Evolutionary conservation across 1,140 invertebrate genomes (phyloP).

Genomic region (Magallana angulata): DNA sequence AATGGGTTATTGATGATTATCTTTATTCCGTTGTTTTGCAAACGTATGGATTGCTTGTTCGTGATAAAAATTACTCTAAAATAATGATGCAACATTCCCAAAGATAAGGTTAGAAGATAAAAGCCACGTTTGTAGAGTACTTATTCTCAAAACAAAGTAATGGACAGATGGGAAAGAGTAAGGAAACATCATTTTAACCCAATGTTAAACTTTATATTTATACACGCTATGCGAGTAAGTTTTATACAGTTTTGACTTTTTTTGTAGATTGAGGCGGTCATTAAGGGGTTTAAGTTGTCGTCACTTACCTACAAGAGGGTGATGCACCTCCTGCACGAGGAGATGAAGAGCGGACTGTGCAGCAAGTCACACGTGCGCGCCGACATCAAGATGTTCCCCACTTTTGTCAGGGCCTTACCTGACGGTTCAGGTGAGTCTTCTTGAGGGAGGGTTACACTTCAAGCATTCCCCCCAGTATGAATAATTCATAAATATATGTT

Average conservation of each 20-base stretch:
- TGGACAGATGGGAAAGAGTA: too few relatives aligned
- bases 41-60: too few relatives aligned
- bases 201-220: too few relatives aligned
- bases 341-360: conserved; percentile 91
- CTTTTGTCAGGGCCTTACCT: conserved; percentile 97
- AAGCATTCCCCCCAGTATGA: too few relatives aligned
- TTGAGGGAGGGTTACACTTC: not conserved
- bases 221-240: too few relatives aligned
- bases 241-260: too few relatives aligned
- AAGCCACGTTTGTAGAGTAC: not conserved
- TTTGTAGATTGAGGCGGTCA: conserved; percentile 90
- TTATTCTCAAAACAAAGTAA: too few relatives aligned
- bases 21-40: too few relatives aligned
- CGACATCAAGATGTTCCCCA: conserved; percentile 95
- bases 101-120: conserved; percentile 19
- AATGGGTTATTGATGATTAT: too few relatives aligned
- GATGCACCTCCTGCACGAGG: conserved; percentile 87
- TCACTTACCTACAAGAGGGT: conserved; percentile 89
- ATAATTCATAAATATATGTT: too few relatives aligned
- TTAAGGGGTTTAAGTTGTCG: conserved; percentile 89
- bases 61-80: not conserved
- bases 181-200: too few relatives aligned
- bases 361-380: conserved; percentile 88
- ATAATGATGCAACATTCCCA: conserved; percentile 20
- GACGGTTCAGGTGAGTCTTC: conserved; percentile 90